Base-by-base conservation (phyloP, 2,113 vertebrate species). In the Pelodiscus sinensis region DNA sequence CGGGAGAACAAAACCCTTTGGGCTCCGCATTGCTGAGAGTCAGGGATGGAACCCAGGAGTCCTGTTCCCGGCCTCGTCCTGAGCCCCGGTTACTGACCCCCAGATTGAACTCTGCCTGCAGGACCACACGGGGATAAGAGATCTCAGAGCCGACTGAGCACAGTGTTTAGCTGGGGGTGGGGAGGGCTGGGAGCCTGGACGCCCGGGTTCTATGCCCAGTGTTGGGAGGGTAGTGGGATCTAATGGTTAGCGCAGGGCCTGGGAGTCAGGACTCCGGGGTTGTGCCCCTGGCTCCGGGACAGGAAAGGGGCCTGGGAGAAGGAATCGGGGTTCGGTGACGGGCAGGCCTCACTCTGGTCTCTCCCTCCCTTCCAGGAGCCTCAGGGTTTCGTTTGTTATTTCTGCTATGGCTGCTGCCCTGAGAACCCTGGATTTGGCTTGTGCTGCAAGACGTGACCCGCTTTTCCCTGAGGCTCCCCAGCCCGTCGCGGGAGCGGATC, bases 371-470 rank as follows among this genome's bases (percentile, higher is more conserved):
- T 35, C 65, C 65, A 10, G 65, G 31, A 18, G 9, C 8, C 65
- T 5, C 8, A 6, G 31, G 16, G 4, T 35, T n/a, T 35, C 4
- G 18, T 9, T 35, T 68, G 65, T 35, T 3, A 8, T 4, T 68
- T 68, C 65, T 68, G 65, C 65, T 68, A 9, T 19, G 18, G 18
- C 65, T 68, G 65, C 65, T 68, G 65, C 31, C 65, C 31, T n/a
- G 65, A 15, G 31, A 68, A 35, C 2, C 0, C 2, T 4, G 65
- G 65, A 31, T 68, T 9, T 19, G 65, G 65, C 4, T 9, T 35
- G 8, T 68, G 65, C 65, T 68, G 65, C 31, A 19, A 8, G 3
- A 8, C 31, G 4, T 68, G 18, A 68, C 18, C 31, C 31, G 14
- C 31, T 35, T 68, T 31, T 15, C 8, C 16, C 31, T 16, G 4